phyloP scores from a whole-genome alignment of 2,113 vertebrate species.

The Corythornis cristatus region DNA sequence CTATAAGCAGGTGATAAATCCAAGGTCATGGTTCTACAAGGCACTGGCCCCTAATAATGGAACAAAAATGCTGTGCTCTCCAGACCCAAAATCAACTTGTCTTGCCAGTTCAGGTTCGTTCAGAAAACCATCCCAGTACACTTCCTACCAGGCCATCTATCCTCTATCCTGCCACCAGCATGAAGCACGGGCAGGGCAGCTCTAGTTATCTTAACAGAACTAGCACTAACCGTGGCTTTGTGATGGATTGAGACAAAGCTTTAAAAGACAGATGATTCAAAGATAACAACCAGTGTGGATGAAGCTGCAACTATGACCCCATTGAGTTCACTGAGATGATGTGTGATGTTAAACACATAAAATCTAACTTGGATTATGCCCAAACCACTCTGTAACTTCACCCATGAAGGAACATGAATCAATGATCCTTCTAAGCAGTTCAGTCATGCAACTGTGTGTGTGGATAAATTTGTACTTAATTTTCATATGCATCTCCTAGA shows the following conservation, averaged over 20 bases:
- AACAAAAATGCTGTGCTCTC: not conserved
- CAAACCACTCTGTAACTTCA: not conserved
- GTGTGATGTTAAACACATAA: not conserved
- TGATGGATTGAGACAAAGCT: not conserved
- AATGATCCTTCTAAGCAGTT: not conserved
- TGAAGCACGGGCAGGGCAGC: not conserved
- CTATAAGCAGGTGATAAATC: not conserved
- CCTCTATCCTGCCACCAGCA: not conserved
- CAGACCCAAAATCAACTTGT: not conserved
- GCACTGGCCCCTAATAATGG: not conserved
- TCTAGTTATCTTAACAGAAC: not conserved
- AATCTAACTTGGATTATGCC: not conserved
- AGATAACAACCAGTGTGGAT: not conserved
- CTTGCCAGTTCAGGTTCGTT: not conserved
- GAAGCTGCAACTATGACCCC: not conserved
- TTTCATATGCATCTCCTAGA: not conserved
- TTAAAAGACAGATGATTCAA: not conserved
- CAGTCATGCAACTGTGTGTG: not conserved
- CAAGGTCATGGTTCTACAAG: not conserved
- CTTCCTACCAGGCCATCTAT: not conserved
- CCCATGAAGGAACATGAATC: not conserved
- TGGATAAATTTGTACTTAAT: not conserved
- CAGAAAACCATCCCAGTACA: not conserved
- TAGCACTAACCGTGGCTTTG: not conserved
- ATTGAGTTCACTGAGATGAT: not conserved